Evolutionary conservation across 2,888 invertebrate species (phyloP).

Genomic region (Spodoptera picta): DNA sequence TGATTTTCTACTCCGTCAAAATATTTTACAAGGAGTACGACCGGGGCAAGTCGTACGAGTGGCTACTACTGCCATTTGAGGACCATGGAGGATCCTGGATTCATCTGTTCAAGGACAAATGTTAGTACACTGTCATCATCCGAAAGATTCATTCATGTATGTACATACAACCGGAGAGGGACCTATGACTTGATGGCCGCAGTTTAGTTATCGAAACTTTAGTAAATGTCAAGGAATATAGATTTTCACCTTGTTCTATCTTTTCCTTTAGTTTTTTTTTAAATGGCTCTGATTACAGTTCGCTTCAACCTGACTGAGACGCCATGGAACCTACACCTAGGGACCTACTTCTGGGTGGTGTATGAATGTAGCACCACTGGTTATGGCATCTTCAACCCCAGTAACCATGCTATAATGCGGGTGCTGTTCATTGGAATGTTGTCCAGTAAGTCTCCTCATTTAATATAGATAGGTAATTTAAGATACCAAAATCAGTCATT

Average conservation of each 20-base stretch:
- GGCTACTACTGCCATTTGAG: constrained; percentile 63
- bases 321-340: constrained; percentile 75
- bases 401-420: constrained; percentile 68
- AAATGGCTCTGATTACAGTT: constrained; percentile 57
- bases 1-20: constrained; percentile 72
- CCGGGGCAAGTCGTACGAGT: constrained; percentile 17
- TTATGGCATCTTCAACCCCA: constrained; percentile 73
- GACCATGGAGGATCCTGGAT: constrained; percentile 79
- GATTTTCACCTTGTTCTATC: too few species aligned
- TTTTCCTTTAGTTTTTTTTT: neutral
- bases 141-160: too few species aligned
- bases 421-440: constrained; percentile 73
- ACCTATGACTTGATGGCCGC: too few species aligned
- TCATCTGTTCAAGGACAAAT: constrained; percentile 62
- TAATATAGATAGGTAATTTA: neutral
- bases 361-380: constrained; percentile 78
- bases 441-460: constrained; percentile 59
- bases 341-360: constrained; percentile 77
- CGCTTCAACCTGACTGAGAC: constrained; percentile 74
- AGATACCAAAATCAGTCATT: too few species aligned
- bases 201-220: too few species aligned
- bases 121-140: constrained; percentile 57
- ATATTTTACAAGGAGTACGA: constrained; percentile 55
- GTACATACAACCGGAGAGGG: too few species aligned
- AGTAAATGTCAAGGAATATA: too few species aligned